Evolutionary conservation across 2,797 vertebrate species (phyloP), one percentile per base, ranked within the genome.

Genomic region (Acipenser oxyrinchus): DNA sequence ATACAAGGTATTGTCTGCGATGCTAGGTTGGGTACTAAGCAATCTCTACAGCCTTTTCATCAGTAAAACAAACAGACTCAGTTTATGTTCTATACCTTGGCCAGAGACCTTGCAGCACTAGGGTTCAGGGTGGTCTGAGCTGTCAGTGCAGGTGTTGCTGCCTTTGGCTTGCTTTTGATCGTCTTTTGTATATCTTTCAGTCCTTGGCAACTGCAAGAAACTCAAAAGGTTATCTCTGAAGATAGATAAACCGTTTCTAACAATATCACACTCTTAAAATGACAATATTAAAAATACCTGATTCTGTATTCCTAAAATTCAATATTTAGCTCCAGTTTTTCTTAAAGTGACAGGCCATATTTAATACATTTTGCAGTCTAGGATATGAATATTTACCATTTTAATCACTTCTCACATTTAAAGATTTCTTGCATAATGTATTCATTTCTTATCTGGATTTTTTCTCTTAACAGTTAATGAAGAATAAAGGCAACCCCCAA

Each of bases 11-110:
- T n/a, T n/a, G n/a, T n/a, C n/a, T n/a, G n/a, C n/a, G n/a, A n/a
- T n/a, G n/a, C n/a, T n/a, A n/a, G n/a, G 67, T 72, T 72, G 71
- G 69, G 69, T 58, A 66, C 57, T 37, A 68, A 74, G 71, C 73
- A 73, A 60, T 60, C 65, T 75, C 74, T 55, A 53, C 48, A 69
- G 74, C 70, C 66, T 71, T 75, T 70, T 67, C 66, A 64, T 69
- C 61, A 62, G 67, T 10, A 72, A 53, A 60, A 63, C 62, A 55
- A 37, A 62, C 87, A 87, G 82, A 85, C 82, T 86, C 23, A 37
- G 2, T 89, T 89, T 86, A 89, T 81, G 87, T 83, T 86, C 86
- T 84, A 83, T 90, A 91, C 89, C 89, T 88, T 89, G 82, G 89
- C 74, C 75, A 86, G 87, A 84, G 88, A 88, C 88, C 83, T 86